A percentile compares a stretch with the other conserved stretches of the same genome.
Evolutionary conservation across 1,140 invertebrate species (phyloP).

Genomic region (Drosophila subpulchrella): DNA sequence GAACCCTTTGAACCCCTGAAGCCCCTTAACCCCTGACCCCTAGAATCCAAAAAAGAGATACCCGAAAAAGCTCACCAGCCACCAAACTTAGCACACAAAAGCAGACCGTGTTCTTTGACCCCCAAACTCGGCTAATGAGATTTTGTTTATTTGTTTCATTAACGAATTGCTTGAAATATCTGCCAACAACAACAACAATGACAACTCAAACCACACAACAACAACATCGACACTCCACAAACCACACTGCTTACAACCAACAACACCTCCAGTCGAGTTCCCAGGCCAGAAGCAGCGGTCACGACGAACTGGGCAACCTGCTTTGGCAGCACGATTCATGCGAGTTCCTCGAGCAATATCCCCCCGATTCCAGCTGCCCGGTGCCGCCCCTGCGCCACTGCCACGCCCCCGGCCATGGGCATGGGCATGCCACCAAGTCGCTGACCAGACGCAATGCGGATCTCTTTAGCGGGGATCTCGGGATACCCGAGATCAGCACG

Average conservation of each 20-base stretch:
- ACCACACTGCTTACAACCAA: slow-evolving; percentile 42
- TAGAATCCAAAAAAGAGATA: slow-evolving; percentile 8
- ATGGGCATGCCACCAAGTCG: slow-evolving; percentile 42
- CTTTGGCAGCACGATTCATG: slow-evolving; percentile 80
- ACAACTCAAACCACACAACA: slow-evolving; percentile 62
- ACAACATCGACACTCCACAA: slow-evolving; percentile 54
- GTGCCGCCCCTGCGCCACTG: slow-evolving; percentile 65
- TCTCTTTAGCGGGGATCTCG: slow-evolving; percentile 80
- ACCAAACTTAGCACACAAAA: slow-evolving; percentile 34
- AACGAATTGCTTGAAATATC: slow-evolving; percentile 76
- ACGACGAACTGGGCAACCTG: slow-evolving; percentile 78
- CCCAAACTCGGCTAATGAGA: slow-evolving; percentile 59
- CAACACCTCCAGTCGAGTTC: slow-evolving; percentile 54
- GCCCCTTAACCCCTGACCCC: neutral
- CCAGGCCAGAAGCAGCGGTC: slow-evolving; percentile 61
- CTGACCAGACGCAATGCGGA: slow-evolving; percentile 54
- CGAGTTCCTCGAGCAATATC: slow-evolving; percentile 76
- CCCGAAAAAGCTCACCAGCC: slow-evolving; percentile 53
- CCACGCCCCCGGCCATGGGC: slow-evolving; percentile 61
- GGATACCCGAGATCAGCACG: slow-evolving; percentile 81
- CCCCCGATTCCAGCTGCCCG: slow-evolving; percentile 46
- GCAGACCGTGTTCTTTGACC: slow-evolving; percentile 20
- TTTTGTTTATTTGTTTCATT: slow-evolving; percentile 80
- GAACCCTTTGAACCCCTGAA: slow-evolving; percentile 10
- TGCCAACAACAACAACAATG: slow-evolving; percentile 60